Conservation (phyloP, 1,140 invertebrate species). For the Andricus grossulariae region DNA sequence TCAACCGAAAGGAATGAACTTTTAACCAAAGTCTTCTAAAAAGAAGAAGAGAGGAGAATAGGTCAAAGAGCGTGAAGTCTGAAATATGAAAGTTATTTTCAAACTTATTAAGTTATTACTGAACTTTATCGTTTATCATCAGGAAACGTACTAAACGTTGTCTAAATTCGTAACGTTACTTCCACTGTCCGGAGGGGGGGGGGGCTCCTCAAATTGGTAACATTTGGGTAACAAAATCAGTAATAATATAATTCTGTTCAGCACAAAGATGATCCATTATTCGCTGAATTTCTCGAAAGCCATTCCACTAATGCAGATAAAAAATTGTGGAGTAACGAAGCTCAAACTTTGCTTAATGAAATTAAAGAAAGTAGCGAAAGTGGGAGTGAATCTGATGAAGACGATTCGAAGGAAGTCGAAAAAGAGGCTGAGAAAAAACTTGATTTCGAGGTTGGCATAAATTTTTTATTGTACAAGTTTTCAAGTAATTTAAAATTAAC, state of each 20-base stretch:
- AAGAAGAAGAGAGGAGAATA: too few species aligned
- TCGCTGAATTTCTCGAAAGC: conserved; percentile 90
- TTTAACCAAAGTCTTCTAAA: too few species aligned
- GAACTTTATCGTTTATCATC: too few species aligned
- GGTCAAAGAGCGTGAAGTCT: too few species aligned
- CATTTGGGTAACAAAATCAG: too few species aligned
- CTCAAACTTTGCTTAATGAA: conserved; percentile 56
- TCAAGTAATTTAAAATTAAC: conserved; percentile 2
- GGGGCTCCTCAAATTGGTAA: too few species aligned
- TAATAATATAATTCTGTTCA: conserved; percentile 66
- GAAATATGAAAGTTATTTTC: too few species aligned
- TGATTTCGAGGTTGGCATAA: conserved; percentile 61
- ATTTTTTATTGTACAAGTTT: conserved; percentile 43
- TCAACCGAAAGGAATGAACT: too few species aligned
- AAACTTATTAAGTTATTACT: too few species aligned
- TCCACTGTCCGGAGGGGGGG: too few species aligned
- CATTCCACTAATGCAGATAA: conserved; percentile 80
- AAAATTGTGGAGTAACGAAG: conserved; percentile 85
- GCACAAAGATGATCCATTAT: conserved; percentile 92
- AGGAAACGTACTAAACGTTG: too few species aligned
- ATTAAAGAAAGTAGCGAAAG: conserved; percentile 29
- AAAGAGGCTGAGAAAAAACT: conserved; percentile 57
- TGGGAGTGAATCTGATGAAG: conserved; percentile 34
- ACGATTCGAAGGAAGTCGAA: conserved; percentile 39
- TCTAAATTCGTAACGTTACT: too few species aligned